Evolutionary conservation across 2,888 invertebrate species (phyloP), one percentile per base, ranked within the genome.

Genomic region (Glaucopsyche alexis): DNA sequence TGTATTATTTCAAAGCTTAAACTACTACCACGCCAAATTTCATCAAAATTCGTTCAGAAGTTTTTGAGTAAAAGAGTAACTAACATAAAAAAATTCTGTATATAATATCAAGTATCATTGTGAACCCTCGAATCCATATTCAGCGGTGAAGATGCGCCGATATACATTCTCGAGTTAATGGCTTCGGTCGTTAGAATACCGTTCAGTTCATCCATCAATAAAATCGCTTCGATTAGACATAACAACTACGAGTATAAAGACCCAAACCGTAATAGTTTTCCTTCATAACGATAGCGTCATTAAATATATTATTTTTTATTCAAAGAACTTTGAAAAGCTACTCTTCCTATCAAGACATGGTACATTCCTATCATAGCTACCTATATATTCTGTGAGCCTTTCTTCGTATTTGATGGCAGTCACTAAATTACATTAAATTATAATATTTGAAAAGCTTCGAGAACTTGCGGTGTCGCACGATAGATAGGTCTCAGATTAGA

Each of bases 111-210:
- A 16, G 11, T 19, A 60, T 60, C 60, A 60, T 7, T 13, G 7
- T 29, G 60, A 60, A 60, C 38, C 60, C 60, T 60, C 60, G 29
- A 60, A 29, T 29, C 29, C 2, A 29, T 19, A 60, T 60, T 29
- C 29, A 38, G 60, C 55, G 11, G 13, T 60, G 29, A 60, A 38
- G 60, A 60, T 29, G 60, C 55, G 11, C 60, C 13, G 60, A 38
- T 60, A 29, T 55, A 55, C 55, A 19, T 55, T 11, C 11, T 60
- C 38, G 13, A 60, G 60, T 29, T 60, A 60, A 60, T 60, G 60
- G 38, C 60, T 9, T 29, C 60, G 60, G 13, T 60, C 60, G 60
- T 60, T 60, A 60, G 55, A 60, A 60, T 60, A 60, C 55, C 55
- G 19, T 29, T 13, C 19, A 29, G 60, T 7, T 60, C 60, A 60